Evolutionary conservation across 35 echinoderm and acorn worm species (phyloP).

Genomic region (Patiria miniata): DNA sequence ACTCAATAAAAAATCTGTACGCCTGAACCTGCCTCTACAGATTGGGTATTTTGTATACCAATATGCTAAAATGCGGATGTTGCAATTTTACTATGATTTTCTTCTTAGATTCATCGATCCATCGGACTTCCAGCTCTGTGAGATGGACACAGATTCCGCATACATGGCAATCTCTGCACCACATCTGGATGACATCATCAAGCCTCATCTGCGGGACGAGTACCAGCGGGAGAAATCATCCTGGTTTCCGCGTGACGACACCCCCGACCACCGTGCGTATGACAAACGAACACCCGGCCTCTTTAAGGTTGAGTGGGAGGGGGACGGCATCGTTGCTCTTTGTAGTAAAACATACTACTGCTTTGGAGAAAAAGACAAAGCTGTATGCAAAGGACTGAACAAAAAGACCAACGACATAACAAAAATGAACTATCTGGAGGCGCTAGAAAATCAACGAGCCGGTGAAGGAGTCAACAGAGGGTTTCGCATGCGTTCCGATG

Average conservation of each 20-base stretch:
- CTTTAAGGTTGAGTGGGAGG: constrained; percentile 53
- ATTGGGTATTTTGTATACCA: constrained; percentile 29
- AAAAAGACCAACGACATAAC: constrained; percentile 38
- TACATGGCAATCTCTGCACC: no score
- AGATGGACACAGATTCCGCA: no score
- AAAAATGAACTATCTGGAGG: background rate
- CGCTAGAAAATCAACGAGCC: background rate
- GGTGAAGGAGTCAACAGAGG: constrained; percentile 14
- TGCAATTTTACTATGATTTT: constrained; percentile 33
- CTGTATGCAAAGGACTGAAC: constrained; percentile 15
- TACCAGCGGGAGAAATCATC: constrained; percentile 1
- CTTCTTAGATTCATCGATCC: constrained; percentile 19
- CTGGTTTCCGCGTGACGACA: constrained; percentile 47
- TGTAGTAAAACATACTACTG: constrained; percentile 55
- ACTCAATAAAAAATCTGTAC: constrained; percentile 27
- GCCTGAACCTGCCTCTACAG: constrained; percentile 4
- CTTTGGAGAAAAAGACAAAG: constrained; percentile 42
- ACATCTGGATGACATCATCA: no score
- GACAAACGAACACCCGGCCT: constrained; percentile 59
- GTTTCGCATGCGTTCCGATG: background rate
- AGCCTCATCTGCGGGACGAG: constrained; percentile 3
- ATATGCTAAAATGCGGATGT: constrained; percentile 9
- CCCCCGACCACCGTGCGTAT: constrained; percentile 1
- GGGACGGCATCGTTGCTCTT: constrained; percentile 28
- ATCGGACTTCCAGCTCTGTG: constrained; percentile 26